Conservation (phyloP, 2,797 vertebrate genomes). For the Vultur gryphus region DNA sequence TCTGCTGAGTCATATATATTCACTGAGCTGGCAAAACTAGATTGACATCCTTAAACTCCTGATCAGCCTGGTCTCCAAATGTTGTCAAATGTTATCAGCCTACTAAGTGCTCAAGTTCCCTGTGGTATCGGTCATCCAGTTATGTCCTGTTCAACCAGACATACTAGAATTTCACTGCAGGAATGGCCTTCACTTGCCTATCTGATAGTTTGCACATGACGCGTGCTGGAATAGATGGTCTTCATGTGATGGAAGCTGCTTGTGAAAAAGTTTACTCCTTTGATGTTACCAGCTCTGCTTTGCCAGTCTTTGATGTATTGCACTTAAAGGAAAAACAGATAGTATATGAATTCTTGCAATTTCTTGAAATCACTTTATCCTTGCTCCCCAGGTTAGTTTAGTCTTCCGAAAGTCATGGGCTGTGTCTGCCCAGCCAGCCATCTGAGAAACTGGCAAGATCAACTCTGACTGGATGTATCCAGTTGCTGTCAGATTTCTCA, state of each 20-base stretch:
- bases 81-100: neutral
- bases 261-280: neutral
- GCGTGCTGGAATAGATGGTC: neutral
- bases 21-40: neutral
- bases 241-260: neutral
- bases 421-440: neutral
- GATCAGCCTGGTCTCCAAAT: neutral
- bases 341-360: neutral
- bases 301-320: neutral
- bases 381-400: neutral
- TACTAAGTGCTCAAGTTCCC: neutral
- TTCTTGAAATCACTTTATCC: neutral
- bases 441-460: neutral
- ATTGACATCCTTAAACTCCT: neutral
- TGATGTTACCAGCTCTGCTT: neutral
- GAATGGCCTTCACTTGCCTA: neutral
- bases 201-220: neutral
- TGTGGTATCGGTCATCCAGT: neutral
- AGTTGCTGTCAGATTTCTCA: neutral
- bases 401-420: neutral
- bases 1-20: neutral
- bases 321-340: neutral
- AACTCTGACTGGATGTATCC: neutral
- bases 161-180: neutral
- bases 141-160: fast-evolving